Percentiles rank a stretch among this genome's conserved stretches.
These are phyloP conservation scores for Prolemur simus DNA, from an alignment of 2,113 vertebrate species.

Conservation along the genomic window DNA sequence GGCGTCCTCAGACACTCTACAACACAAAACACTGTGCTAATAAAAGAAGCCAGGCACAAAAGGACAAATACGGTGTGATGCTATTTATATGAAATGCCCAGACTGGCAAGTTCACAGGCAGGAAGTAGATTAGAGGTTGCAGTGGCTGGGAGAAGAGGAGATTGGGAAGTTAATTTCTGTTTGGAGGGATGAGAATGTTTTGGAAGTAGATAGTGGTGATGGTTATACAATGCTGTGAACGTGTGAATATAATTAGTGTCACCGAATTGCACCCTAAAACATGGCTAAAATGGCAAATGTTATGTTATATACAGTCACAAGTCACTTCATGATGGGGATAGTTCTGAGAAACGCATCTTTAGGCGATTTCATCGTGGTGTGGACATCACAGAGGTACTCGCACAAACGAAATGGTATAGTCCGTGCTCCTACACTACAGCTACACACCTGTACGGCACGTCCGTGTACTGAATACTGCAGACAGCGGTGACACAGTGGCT, in stretches of 20 bases:
- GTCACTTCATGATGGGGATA: background rate
- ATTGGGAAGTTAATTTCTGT: background rate
- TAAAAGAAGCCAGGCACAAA: background rate
- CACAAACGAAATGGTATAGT: background rate
- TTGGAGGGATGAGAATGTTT: background rate
- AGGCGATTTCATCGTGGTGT: background rate
- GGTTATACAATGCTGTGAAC: background rate
- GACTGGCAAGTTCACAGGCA: fast-evolving
- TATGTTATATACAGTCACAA: background rate
- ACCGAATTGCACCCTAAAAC: too few relatives aligned
- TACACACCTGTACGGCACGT: too few relatives aligned
- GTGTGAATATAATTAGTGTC: too few relatives aligned
- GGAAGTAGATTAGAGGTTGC: fast-evolving
- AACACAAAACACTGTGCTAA: fast-evolving
- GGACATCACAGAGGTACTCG: background rate
- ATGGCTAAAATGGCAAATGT: background rate
- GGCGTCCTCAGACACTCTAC: fast-evolving
- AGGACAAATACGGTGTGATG: background rate
- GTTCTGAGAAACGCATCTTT: background rate
- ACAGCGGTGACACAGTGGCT: background rate
- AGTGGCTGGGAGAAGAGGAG: background rate
- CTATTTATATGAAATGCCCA: fast-evolving
- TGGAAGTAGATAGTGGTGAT: background rate
- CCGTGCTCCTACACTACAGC: background rate
- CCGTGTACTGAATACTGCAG: background rate